A percentile compares a stretch with the other conserved stretches of the same genome.
Conservation (phyloP, 2,888 invertebrate genomes). For the Maniola hyperantus region DNA sequence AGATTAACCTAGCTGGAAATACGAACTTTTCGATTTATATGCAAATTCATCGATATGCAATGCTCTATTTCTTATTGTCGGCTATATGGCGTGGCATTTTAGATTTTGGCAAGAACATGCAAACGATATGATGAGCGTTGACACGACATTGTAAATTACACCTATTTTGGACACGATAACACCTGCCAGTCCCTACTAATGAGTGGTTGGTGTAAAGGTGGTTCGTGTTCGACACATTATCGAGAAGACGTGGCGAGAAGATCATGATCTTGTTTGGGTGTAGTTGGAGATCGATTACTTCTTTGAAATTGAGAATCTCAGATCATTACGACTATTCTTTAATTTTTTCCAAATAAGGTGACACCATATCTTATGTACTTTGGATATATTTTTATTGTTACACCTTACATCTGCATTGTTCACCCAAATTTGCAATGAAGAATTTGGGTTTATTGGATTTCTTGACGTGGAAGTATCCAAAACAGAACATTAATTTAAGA, state of each 20-base stretch:
- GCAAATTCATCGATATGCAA: constrained; percentile 45
- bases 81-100: constrained; percentile 30
- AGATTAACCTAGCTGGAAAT: too few relatives aligned
- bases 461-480: neutral
- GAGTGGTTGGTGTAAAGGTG: neutral
- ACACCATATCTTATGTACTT: too few relatives aligned
- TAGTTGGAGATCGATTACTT: too few relatives aligned
- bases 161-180: constrained; percentile 4
- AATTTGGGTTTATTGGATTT: neutral
- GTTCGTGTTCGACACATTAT: too few relatives aligned
- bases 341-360: too few relatives aligned
- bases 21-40: constrained; percentile 50
- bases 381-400: too few relatives aligned
- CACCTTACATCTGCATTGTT: too few relatives aligned
- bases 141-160: constrained; percentile 17
- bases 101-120: constrained; percentile 40
- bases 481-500: too few relatives aligned
- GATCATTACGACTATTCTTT: too few relatives aligned
- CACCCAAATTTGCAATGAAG: too few relatives aligned
- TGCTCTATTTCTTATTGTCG: constrained; percentile 17
- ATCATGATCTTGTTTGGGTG: neutral
- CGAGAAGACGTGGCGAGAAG: too few relatives aligned
- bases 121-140: constrained; percentile 30
- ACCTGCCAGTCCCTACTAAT: neutral
- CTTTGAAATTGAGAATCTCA: too few relatives aligned